Evolutionary conservation across 2,113 vertebrate species (phyloP), one percentile per base, ranked within the genome.

Genomic region (Engystomops pustulosus): DNA sequence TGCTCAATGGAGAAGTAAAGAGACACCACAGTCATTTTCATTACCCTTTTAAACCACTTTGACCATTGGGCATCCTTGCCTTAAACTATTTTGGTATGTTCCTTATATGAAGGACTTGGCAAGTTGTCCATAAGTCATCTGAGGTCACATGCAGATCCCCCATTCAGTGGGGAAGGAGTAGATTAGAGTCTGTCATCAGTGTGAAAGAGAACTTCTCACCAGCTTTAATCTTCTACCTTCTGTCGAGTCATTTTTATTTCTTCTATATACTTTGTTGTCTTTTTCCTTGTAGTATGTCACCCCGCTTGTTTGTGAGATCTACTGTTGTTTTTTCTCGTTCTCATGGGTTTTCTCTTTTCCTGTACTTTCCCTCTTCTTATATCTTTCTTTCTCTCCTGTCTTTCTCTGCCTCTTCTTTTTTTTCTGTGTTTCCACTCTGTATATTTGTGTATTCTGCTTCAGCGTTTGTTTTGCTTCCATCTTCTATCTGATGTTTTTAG

Each of bases 171-270:
- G 75, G 75, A 58, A 58, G 32, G 51, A 58, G 75, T 14, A 58
- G 51, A 77, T 58, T 38, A 58, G 51, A 58, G 17, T 32, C 75
- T 55, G 47, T 76, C 47, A n/a, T 53, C 47, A n/a, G 17, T 49
- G 70, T 74, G 70, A 49, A 74, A 47, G 44, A 30, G n/a, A 25
- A 30, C 70, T 47, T 74, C 41, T 47, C 47, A n/a, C 45, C 14
- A 51, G 27, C 12, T 9, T 75, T 32, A 10, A 25, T 49, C 45
- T 49, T 51, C n/a, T 30, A 20, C 27, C 34, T 11, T 30, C 1
- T 55, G 34, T 23, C 38, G 8, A 53, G 47, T 53, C 30, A 30
- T 0, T 11, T 34, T 76, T 76, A 45, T 53, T 76, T 27, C 47
- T 53, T 58, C 58, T 77, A 23, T 34, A 32, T 17, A 45, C 27